Evolutionary conservation across 2,797 vertebrate genomes (phyloP), one percentile per base, ranked within the genome.

Genomic region (Enteromius radiatus): DNA sequence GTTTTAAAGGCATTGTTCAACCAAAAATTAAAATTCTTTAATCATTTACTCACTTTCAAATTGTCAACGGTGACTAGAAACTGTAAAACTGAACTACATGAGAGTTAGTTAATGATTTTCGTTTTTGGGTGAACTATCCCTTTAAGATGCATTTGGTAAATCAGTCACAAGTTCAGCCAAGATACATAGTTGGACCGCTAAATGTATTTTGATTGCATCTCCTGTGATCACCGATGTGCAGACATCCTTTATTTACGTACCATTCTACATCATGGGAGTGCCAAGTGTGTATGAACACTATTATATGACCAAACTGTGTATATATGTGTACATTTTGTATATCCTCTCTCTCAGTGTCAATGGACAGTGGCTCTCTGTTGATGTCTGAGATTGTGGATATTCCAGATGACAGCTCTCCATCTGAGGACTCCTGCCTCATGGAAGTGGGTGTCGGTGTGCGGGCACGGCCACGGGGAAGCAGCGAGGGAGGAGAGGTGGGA

Each of bases 381-480:
- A 96, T 98, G 95, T 98, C 97, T 0, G 97, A 97, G 91, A 97
- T 97, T 49, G 94, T 98, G 78, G 97, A 97, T 92, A 96, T 98
- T 87, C 95, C 97, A 0, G 97, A 97, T 4, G 97, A 98, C 90
- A 98, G 96, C 78, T 99, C 97, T 80, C 97, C 97, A 0, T 99
- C 98, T 0, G 98, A 99, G 89, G 97, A 99, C 91, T 99, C 97
- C 0, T 98, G 97, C 88, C 93, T 99, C 88, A 90, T 99, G 94
- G 98, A 98, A 90, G 93, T 96, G 33, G 93, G 91, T 4, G 59
- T 89, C 2, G 94, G 94, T 74, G 92, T 93, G 61, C 96, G 90
- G 92, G 92, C 5, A 88, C 96, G 81, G 61, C 94, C 83, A 85
- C 95, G 93, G 89, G 95, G 90, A n/a, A 54, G 81, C 92, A 95